phyloP scores from a whole-genome alignment of 2,113 vertebrate species.

The Bos javanicus region DNA sequence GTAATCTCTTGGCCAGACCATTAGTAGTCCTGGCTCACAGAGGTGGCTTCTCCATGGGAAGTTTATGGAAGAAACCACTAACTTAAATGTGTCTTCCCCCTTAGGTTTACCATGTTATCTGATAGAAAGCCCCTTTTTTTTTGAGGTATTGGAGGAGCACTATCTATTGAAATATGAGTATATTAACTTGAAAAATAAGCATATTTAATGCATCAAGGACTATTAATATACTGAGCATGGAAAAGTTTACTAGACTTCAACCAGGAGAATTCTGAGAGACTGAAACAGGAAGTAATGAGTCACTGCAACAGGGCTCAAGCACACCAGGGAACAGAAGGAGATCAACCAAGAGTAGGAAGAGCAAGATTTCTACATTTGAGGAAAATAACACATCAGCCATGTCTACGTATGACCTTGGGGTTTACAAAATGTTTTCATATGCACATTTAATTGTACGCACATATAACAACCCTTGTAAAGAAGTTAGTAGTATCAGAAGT shows the following conservation, averaged over 20 bases:
- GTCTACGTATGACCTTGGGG: neutral
- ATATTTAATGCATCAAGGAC: neutral
- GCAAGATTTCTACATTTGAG: neutral
- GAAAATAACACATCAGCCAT: neutral
- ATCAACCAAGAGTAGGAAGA: neutral
- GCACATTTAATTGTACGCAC: neutral
- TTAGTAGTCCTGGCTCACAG: neutral
- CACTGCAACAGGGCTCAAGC: neutral
- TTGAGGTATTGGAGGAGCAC: neutral
- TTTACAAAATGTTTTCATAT: neutral
- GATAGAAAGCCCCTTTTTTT: neutral
- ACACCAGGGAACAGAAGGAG: neutral
- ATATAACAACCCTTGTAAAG: neutral
- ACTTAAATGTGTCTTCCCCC: neutral
- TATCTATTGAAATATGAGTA: neutral
- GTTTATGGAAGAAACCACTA: neutral
- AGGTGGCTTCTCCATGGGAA: neutral
- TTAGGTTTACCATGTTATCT: neutral
- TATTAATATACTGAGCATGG: neutral
- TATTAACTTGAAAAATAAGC: neutral
- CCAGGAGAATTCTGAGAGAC: neutral
- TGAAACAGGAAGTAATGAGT: neutral
- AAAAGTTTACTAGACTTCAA: neutral
- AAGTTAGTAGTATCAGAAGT: neutral
- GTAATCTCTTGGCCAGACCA: neutral